Evolutionary conservation across 2,797 vertebrate genomes (phyloP).

Genomic region (Acropternis orthonyx): DNA sequence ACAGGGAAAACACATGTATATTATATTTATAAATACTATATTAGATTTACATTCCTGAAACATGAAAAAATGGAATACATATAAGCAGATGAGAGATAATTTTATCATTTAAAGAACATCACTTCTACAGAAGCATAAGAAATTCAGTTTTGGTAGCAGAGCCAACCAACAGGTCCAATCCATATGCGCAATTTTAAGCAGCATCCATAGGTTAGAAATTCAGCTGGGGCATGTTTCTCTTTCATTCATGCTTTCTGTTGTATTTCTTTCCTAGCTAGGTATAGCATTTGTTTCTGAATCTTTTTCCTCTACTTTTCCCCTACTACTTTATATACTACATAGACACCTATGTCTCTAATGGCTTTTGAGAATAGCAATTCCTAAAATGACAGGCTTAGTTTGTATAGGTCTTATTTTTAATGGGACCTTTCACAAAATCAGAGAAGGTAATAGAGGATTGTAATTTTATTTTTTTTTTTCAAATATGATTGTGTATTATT

Average conservation of each 20-base stretch:
- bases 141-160: neutral
- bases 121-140: neutral
- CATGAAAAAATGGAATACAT: neutral
- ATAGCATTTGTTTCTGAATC: neutral
- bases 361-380: conserved; percentile 35
- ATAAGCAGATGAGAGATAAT: neutral
- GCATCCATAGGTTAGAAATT: neutral
- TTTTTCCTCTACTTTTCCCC: neutral
- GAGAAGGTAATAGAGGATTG: neutral
- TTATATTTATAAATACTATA: neutral
- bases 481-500: neutral
- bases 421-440: neutral
- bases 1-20: neutral
- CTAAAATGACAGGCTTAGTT: conserved; percentile 27
- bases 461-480: neutral
- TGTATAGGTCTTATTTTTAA: conserved; percentile 10
- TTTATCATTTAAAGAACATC: neutral
- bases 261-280: neutral
- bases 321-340: neutral
- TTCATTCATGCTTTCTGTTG: neutral
- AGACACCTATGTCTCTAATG: neutral
- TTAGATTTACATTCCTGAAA: neutral
- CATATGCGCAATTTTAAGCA: neutral
- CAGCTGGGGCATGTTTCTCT: neutral
- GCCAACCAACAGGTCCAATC: neutral